Conservation (phyloP, 2,113 vertebrate species). For the Hemibagrus wyckioides region DNA sequence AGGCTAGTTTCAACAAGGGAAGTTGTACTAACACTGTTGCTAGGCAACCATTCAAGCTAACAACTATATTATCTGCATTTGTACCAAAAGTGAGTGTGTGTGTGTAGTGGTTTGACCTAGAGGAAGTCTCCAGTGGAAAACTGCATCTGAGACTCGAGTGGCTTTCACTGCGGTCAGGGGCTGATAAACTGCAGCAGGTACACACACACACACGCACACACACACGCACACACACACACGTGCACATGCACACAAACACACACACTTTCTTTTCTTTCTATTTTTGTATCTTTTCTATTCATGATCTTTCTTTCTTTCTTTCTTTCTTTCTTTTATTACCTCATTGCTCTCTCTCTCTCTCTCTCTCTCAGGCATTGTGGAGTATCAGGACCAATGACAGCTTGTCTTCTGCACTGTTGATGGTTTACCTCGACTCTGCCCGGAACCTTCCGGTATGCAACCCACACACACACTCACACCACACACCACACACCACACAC, state of each 20-base stretch:
- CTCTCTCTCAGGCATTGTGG: conserved; percentile 77
- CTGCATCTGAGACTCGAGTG: conserved; percentile 94
- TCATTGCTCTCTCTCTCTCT: background rate
- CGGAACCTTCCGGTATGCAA: conserved; percentile 91
- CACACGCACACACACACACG: conserved; percentile 20
- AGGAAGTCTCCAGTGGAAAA: conserved; percentile 88
- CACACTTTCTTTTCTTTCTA: background rate
- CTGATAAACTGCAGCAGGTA: conserved; percentile 88
- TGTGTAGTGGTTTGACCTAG: conserved; percentile 90
- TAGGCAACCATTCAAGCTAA: too few relatives aligned
- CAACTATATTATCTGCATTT: too few relatives aligned
- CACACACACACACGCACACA: background rate
- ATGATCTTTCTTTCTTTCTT: background rate
- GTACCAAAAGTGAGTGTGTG: conserved; percentile 15
- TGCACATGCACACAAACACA: background rate
- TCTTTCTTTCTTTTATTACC: background rate
- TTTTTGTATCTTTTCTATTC: background rate
- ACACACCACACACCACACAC: background rate
- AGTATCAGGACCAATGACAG: conserved; percentile 88
- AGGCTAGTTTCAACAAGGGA: background rate
- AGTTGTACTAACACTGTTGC: background rate
- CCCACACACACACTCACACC: conserved; percentile 1
- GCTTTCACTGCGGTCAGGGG: conserved; percentile 84
- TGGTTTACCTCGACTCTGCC: conserved; percentile 92
- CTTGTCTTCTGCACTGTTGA: conserved; percentile 89